Conservation (phyloP, 2,888 invertebrate genomes). For the Patella ulyssiponensis region DNA sequence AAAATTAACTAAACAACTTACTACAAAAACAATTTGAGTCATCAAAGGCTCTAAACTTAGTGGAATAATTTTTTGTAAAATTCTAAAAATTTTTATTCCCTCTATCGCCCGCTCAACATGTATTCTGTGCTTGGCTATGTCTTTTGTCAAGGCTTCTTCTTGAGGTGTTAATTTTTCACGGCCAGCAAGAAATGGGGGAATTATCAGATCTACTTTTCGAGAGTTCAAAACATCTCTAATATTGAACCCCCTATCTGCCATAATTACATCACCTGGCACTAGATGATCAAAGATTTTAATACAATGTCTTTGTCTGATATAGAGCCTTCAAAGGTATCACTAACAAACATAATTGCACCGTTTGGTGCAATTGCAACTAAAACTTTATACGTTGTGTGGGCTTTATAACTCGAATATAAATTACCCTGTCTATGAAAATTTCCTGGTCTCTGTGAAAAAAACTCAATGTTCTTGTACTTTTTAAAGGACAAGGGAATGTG, state of each 20-base stretch:
- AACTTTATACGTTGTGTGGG: conserved; percentile 15
- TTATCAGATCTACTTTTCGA: background rate
- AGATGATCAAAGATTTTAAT: background rate
- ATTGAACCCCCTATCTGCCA: background rate
- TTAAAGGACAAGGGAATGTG: conserved; percentile 2
- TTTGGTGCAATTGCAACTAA: conserved; percentile 16
- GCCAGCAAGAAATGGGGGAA: background rate
- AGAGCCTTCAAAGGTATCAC: conserved; percentile 14
- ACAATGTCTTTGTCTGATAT: background rate
- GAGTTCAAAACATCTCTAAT: background rate
- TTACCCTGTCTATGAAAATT: conserved; percentile 12
- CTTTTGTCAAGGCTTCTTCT: background rate
- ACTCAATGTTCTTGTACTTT: conserved; percentile 9
- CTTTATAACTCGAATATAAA: conserved; percentile 8
- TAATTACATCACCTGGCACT: background rate
- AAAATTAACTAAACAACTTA: background rate
- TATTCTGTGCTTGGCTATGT: background rate
- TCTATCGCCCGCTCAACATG: background rate
- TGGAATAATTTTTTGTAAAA: background rate
- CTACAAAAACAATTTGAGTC: background rate
- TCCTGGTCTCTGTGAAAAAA: conserved; percentile 7
- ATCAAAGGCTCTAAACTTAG: background rate
- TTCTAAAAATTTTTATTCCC: background rate
- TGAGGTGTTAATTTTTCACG: background rate
- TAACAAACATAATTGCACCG: conserved; percentile 4